Base-by-base conservation (phyloP, 2,888 invertebrate genomes). In the Leptinotarsa juncta region DNA sequence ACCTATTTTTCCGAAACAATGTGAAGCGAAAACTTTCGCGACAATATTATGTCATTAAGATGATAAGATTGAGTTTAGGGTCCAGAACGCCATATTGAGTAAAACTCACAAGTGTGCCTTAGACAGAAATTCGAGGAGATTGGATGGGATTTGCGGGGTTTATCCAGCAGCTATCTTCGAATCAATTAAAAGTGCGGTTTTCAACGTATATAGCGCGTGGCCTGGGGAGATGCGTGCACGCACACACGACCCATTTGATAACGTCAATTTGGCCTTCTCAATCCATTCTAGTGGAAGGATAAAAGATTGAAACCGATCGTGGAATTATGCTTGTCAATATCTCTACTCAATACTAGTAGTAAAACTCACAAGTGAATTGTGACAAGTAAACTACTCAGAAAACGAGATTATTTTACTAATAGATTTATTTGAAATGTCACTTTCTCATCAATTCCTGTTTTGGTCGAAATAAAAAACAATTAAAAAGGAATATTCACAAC, bases 151-250 rank as follows among this genome's bases (percentile, higher is more conserved):
- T 81, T 75, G 70, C 57, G 74, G 72, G 71, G 57, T 70, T 74
- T 74, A 73, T 68, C 74, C 77, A 77, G 77, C 77, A 70, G 69
- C 72, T 80, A 80, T 80, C 80, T 77, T 78, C 75, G 77, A 83
- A 83, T 83, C 82, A 81, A 83, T 82, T 82, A 82, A 79, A 77
- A 78, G 74, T 78, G 80, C 71, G 76, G 78, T 77, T 76, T 75
- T 78, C 65, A 67, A 73, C 71, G 75, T 72, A 69, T 76, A 62
- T 51, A 68, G 73, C 69, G 80, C 78, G 79, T 77, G 74, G 77
- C 72, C 69, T 62, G 67, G 73, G 75, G 73, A 73, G 74, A 77
- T 76, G 77, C 77, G 78, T 79, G 77, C 77, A 75, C 79, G 77
- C 78, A 77, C 78, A 77, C 77, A 73, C 70, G 32, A 65, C 60